phyloP scores from a whole-genome alignment of 1,140 invertebrate genomes.

The Orius laevigatus region DNA sequence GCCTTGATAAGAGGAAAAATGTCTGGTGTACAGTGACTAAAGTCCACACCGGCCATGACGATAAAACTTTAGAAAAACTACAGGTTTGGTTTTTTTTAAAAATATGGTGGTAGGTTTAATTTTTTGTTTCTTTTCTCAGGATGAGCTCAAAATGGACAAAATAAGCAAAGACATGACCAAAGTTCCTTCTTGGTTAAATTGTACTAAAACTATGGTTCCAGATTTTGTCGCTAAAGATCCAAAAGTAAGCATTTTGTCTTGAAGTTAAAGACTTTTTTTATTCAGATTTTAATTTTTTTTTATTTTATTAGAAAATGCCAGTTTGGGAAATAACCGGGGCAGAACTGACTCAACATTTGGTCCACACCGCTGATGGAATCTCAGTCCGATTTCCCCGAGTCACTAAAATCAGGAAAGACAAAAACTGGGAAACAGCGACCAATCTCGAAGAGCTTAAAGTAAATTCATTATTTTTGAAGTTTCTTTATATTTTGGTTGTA shows the following conservation, averaged over 20 bases:
- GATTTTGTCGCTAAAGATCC: conserved; percentile 77
- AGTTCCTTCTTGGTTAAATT: conserved; percentile 65
- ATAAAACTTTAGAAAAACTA: conserved; percentile 58
- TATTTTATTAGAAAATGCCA: conserved; percentile 42
- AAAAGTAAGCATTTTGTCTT: conserved; percentile 32
- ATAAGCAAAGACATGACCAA: conserved; percentile 54
- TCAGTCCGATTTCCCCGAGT: conserved; percentile 85
- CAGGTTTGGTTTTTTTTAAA: conserved; percentile 31
- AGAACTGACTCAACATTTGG: conserved; percentile 72
- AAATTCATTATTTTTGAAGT: conserved; percentile 2
- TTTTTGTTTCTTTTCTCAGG: conserved; percentile 21
- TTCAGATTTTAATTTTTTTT: background rate
- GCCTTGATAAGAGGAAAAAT: conserved; percentile 47
- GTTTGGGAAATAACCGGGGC: conserved; percentile 91
- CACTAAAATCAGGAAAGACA: conserved; percentile 65
- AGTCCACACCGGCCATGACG: conserved; percentile 73
- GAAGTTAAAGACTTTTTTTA: background rate
- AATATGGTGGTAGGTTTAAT: background rate
- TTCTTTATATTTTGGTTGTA: background rate
- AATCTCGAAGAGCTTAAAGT: conserved; percentile 50
- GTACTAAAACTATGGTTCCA: conserved; percentile 67
- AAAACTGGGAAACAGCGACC: conserved; percentile 69
- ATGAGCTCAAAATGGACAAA: conserved; percentile 61
- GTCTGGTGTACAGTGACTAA: conserved; percentile 78
- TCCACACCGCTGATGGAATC: conserved; percentile 80